phyloP scores from a whole-genome alignment of 1,140 invertebrate genomes.

The Lepidurus packardi region DNA sequence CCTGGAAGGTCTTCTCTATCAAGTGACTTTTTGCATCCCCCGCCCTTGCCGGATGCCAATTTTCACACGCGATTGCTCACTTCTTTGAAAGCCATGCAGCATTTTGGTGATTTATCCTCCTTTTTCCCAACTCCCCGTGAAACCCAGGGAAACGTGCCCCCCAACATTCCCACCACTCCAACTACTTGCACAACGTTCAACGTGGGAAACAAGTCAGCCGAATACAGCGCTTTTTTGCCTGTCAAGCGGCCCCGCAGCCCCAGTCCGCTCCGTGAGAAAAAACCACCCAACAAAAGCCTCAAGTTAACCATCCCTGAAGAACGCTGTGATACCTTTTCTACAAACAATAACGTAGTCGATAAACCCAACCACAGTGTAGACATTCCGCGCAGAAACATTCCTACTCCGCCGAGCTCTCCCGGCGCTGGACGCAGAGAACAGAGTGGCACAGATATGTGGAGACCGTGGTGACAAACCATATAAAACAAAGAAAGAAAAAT shows the following conservation, averaged over 20 bases:
- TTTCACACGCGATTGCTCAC: constrained; percentile 14
- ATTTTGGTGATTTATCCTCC: not conserved
- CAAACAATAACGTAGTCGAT: not conserved
- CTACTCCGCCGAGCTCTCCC: not conserved
- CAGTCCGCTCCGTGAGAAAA: not conserved
- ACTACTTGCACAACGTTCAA: not conserved
- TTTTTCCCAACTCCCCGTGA: not conserved
- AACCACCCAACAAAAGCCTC: not conserved
- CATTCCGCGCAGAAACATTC: not conserved
- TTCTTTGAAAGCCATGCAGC: constrained; percentile 15
- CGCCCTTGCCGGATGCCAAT: constrained; percentile 6
- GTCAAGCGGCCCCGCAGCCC: not conserved
- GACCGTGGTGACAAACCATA: not conserved
- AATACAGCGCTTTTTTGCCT: not conserved
- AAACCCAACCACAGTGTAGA: not conserved
- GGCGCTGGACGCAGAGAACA: not conserved
- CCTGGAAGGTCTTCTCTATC: not conserved
- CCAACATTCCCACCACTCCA: not conserved
- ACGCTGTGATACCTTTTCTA: constrained; percentile 6
- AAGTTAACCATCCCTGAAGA: constrained; percentile 2
- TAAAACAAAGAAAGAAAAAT: not conserved
- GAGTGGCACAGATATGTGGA: not conserved
- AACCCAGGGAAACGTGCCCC: not conserved
- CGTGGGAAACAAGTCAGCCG: not conserved
- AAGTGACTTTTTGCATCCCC: not conserved